These are phyloP conservation scores for Mongoloraphidia duomilia DNA, from an alignment of 2,888 invertebrate genomes.

Conservation along the genomic window DNA sequence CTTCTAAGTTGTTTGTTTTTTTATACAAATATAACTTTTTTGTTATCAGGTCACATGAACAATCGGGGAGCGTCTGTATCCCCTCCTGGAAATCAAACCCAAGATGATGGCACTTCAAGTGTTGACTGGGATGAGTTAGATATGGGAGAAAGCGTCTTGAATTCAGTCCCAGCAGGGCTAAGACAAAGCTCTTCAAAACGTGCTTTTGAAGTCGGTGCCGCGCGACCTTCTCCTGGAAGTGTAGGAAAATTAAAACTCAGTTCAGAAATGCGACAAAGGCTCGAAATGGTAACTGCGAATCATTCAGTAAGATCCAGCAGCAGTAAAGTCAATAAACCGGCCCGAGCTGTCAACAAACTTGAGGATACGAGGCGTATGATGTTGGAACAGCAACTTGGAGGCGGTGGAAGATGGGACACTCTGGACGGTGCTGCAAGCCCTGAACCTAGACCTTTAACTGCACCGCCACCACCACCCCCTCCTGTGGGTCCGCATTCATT, in stretches of 20 bases:
- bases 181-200: conserved; percentile 25
- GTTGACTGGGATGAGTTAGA: conserved; percentile 7
- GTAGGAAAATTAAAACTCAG: conserved; percentile 82
- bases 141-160: neutral
- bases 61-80: no score
- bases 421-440: conserved; percentile 22
- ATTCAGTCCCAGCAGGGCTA: no score
- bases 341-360: conserved; percentile 60
- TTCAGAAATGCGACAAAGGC: conserved; percentile 78
- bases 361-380: conserved; percentile 75
- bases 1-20: no score
- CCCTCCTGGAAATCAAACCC: neutral
- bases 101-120: conserved; percentile 1
- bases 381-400: conserved; percentile 71
- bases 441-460: conserved; percentile 17
- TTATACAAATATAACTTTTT: no score
- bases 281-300: conserved; percentile 79
- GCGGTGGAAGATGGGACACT: conserved; percentile 45
- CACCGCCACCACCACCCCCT: conserved; percentile 46
- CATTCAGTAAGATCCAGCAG: conserved; percentile 71
- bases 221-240: conserved; percentile 70
- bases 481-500: conserved; percentile 38
- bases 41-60: no score
- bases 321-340: conserved; percentile 51
- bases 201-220: conserved; percentile 69